Evolutionary conservation across 2,888 invertebrate species (phyloP).

Genomic region (Habrosyne pyritoides): DNA sequence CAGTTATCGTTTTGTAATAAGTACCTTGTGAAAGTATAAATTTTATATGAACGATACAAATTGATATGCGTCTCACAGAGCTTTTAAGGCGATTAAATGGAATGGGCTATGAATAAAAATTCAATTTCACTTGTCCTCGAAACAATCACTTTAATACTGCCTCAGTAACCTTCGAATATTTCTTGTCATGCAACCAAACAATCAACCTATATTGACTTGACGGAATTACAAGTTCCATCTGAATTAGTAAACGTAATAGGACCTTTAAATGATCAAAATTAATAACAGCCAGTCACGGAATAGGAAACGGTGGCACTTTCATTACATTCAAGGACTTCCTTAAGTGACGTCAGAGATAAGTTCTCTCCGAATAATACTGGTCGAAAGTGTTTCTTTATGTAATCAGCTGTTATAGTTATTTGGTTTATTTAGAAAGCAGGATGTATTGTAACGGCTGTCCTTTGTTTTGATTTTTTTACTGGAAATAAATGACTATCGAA

Average conservation of each 20-base stretch:
- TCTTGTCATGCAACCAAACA: conserved; percentile 20
- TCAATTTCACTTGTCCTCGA: conserved; percentile 13
- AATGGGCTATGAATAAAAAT: conserved; percentile 10
- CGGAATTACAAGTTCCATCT: conserved; percentile 17
- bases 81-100: conserved; percentile 4
- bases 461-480: neutral
- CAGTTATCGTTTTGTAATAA: too few species aligned
- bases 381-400: neutral
- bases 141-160: conserved; percentile 2
- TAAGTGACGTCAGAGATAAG: conserved; percentile 26
- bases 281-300: conserved; percentile 49
- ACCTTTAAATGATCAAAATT: conserved; percentile 36
- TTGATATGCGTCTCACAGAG: conserved; percentile 1
- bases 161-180: conserved; percentile 14
- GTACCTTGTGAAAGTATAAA: too few species aligned
- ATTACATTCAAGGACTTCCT: conserved; percentile 33
- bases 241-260: conserved; percentile 17
- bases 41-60: neutral
- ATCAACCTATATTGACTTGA: conserved; percentile 22
- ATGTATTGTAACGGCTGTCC: neutral
- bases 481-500: neutral
- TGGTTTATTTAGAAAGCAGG: neutral
- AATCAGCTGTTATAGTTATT: neutral
- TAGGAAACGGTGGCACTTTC: conserved; percentile 37
- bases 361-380: neutral